Evolutionary conservation across 2,888 invertebrate species (phyloP).

Genomic region (Bursaphelenchus okinawaensis): DNA sequence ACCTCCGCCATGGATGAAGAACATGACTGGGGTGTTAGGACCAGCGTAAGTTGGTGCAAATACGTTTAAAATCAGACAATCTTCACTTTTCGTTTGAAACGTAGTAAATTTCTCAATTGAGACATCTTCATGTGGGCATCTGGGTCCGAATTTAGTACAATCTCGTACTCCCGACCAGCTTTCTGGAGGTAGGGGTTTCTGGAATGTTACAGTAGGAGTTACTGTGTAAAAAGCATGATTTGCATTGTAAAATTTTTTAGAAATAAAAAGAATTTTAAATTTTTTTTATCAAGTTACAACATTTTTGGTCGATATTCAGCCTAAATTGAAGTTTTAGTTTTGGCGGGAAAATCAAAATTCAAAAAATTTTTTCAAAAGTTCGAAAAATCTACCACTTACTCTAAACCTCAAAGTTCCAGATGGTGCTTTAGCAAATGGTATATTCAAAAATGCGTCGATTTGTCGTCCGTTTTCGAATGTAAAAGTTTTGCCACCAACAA

Average conservation of each 20-base stretch:
- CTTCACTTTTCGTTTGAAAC: constrained; percentile 26
- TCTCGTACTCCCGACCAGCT: constrained; percentile 24
- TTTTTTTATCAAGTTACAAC: too few relatives aligned
- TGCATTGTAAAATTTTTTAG: neutral
- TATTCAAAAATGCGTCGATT: constrained; percentile 36
- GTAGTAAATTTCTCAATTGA: constrained; percentile 15
- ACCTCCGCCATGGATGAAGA: constrained; percentile 36
- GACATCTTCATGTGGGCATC: constrained; percentile 30
- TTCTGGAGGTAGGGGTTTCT: constrained; percentile 31
- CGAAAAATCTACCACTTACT: constrained; percentile 18
- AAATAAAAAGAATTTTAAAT: too few relatives aligned
- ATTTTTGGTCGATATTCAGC: too few relatives aligned
- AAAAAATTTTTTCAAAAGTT: constrained; percentile 9
- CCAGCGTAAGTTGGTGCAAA: constrained; percentile 24
- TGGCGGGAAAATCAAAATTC: too few relatives aligned
- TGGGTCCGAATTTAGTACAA: constrained; percentile 27
- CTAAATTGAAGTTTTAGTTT: too few relatives aligned
- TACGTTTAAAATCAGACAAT: constrained; percentile 34
- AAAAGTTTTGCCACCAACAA: constrained; percentile 5
- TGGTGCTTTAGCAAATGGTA: constrained; percentile 48
- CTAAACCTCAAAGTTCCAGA: constrained; percentile 40
- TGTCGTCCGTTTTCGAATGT: neutral
- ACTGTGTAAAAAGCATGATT: too few relatives aligned
- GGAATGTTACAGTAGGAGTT: too few relatives aligned
- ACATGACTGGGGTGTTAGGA: constrained; percentile 19